Base-by-base conservation (phyloP, 2,797 vertebrate species). In the Enteromius radiatus region DNA sequence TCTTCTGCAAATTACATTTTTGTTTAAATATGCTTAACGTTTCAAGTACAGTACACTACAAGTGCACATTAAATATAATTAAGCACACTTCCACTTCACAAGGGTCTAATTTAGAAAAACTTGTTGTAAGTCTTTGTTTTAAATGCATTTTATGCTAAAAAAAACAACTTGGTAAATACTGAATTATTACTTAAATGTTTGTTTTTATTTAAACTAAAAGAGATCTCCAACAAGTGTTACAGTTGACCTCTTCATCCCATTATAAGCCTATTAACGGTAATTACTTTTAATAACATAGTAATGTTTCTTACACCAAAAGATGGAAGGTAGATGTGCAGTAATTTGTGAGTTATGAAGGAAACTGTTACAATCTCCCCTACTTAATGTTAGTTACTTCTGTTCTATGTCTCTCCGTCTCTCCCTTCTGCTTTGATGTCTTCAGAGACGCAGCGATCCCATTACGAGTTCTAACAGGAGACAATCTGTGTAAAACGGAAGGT, bases 401-500 rank as follows among this genome's bases (percentile, higher is more conserved):
- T 71, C 63, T 56, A 21, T 49, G 21, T 41, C 59, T 59, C 54
- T 38, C 61, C 52, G 38, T 64, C 64, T 82, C 70, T 43, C 17
- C 74, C 14, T 28, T 31, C 49, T 26, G 41, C 74, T 76, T 77
- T 63, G 64, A 61, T 63, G 43, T 86, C 82, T 83, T 78, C 21
- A 36, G 73, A 76, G 84, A 88, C 49, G 10, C 47, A 26, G 65
- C 31, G 59, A 79, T 87, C 86, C 75, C 49, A 86, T 75, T 74
- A 41, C 45, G 38, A 64, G 76, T 80, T 68, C 79, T 75, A 71
- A 87, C 43, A 68, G 33, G 23, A 80, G 71, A 88, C 75, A 87
- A 87, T 85, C 84, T 83, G 78, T 70, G 84, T 80, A 74, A 78
- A 82, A 81, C 68, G 38, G 70, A 87, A 85, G 84, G 68, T 75